phyloP scores from a whole-genome alignment of 1,140 invertebrate genomes.

The Drosophila navojoa region DNA sequence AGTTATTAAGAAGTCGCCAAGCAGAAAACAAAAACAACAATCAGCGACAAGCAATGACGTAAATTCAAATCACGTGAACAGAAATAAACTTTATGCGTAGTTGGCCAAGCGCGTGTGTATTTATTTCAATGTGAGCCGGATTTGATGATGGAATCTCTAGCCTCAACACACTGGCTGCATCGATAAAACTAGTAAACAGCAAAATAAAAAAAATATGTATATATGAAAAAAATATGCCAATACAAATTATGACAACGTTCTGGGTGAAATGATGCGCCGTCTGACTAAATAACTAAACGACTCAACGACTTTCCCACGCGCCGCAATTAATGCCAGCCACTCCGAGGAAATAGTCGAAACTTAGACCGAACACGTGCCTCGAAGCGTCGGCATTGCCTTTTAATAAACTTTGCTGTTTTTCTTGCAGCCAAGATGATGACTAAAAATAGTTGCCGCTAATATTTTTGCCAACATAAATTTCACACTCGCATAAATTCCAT shows the following conservation, averaged over 20 bases:
- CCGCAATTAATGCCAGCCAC: conserved; percentile 56
- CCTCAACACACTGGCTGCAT: background rate
- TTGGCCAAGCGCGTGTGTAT: background rate
- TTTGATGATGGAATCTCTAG: conserved; percentile 15
- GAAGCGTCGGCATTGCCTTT: conserved; percentile 26
- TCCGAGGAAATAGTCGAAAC: conserved; percentile 9
- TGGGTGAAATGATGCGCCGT: conserved; percentile 13
- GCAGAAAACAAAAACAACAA: background rate
- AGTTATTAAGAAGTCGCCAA: too few relatives aligned
- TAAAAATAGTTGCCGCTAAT: conserved; percentile 72
- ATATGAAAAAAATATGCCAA: conserved; percentile 17
- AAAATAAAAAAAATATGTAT: too few relatives aligned
- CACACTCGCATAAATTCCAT: conserved; percentile 81
- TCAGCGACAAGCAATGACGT: background rate
- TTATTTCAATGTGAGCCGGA: conserved; percentile 1
- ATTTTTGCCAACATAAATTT: conserved; percentile 74
- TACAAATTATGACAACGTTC: conserved; percentile 10
- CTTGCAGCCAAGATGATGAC: conserved; percentile 14
- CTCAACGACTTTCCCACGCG: conserved; percentile 46
- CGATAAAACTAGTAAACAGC: conserved; percentile 27
- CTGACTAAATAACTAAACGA: conserved; percentile 21
- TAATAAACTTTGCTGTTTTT: conserved; percentile 28
- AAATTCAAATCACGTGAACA: conserved; percentile 25
- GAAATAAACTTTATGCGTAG: conserved; percentile 18
- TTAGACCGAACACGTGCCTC: conserved; percentile 32